Percentiles rank a stretch among this genome's conserved stretches.
Conservation (phyloP, 2,888 invertebrate species). For the Cryptosula pallasiana region DNA sequence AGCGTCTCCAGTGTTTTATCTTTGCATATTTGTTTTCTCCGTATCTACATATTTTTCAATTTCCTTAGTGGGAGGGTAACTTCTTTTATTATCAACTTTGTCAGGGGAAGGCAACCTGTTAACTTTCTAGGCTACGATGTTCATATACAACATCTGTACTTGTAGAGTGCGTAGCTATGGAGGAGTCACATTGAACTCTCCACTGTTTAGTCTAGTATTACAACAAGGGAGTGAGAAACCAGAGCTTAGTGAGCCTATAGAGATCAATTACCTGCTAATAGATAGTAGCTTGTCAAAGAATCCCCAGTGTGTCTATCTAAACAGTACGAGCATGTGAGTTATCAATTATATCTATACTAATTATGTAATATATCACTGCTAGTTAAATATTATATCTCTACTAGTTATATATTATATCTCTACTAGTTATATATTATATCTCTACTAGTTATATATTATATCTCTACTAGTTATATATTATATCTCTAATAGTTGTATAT, state of each 20-base stretch:
- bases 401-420: not conserved
- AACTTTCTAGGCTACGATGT: no score
- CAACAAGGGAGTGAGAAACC: not conserved
- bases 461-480: not conserved
- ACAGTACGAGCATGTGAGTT: not conserved
- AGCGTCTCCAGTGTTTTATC: no score
- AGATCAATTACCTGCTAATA: not conserved
- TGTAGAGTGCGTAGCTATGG: conserved; percentile 6
- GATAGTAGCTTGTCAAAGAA: not conserved
- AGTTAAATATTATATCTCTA: not conserved
- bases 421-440: not conserved
- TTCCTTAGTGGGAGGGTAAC: no score
- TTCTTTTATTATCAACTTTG: no score
- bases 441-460: not conserved
- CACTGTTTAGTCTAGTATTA: not conserved
- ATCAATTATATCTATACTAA: not conserved
- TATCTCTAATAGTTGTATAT: not conserved
- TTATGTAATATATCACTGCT: not conserved
- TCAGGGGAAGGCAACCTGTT: no score
- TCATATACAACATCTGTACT: not conserved
- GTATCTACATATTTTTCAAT: no score
- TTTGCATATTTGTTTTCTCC: no score
- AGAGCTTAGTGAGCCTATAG: not conserved
- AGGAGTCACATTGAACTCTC: not conserved
- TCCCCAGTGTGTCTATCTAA: conserved; percentile 14